A percentile compares a stretch with the other conserved stretches of the same genome.
These are phyloP conservation scores for Apotomis betuletana DNA, from an alignment of 2,888 invertebrate genomes.

Conservation along the genomic window DNA sequence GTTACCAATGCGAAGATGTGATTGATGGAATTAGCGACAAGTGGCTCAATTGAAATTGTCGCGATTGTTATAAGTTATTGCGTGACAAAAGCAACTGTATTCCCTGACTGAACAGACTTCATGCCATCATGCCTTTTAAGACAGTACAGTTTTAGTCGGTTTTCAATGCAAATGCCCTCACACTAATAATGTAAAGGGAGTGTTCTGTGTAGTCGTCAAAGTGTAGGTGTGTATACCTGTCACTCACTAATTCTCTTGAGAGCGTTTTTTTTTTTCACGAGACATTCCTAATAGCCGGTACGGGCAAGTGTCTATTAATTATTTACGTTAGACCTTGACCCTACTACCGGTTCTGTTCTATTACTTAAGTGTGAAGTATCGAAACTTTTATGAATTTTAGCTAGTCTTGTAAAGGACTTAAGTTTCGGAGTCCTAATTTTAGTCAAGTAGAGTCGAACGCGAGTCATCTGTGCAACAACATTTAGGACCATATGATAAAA, in stretches of 20 bases:
- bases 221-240: slow-evolving; percentile 1
- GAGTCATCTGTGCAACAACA: too few species aligned
- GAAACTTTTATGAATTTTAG: neutral
- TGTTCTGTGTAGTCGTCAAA: slow-evolving; percentile 1
- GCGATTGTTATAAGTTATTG: neutral
- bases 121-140: slow-evolving; percentile 3
- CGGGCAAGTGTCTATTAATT: neutral
- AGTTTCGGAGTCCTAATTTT: too few species aligned
- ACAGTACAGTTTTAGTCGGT: neutral
- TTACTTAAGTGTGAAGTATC: neutral
- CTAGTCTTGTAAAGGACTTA: too few species aligned
- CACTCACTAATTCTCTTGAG: slow-evolving; percentile 18
- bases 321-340: slow-evolving; percentile 2
- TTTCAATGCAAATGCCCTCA: slow-evolving; percentile 13
- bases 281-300: neutral
- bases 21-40: slow-evolving; percentile 20
- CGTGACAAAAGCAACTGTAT: neutral
- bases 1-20: neutral
- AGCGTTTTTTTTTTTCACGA: slow-evolving; percentile 3
- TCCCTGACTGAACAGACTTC: neutral
- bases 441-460: too few species aligned
- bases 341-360: neutral
- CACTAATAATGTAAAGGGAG: slow-evolving; percentile 12
- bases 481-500: too few species aligned
- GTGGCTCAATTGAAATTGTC: slow-evolving; percentile 35